Evolutionary conservation across 2,113 vertebrate species (phyloP).

Genomic region (human): DNA sequence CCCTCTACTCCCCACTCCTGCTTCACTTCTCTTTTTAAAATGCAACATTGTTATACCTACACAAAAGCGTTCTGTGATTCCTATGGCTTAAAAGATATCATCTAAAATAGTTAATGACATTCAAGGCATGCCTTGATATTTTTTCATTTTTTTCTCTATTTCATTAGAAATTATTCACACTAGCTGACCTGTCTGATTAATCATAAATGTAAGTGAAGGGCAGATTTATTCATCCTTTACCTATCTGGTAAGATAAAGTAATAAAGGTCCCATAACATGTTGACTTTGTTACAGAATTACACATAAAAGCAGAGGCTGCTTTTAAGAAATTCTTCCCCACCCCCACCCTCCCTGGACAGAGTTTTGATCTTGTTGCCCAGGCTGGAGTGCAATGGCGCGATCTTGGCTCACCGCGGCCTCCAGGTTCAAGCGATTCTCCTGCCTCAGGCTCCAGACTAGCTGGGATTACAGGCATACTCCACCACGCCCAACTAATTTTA

Average conservation of each 20-base stretch:
- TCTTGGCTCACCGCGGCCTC: too few relatives aligned
- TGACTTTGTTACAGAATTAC: slow-evolving; percentile 3
- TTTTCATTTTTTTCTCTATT: not conserved
- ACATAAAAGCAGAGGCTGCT: not conserved
- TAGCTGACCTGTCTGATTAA: not conserved
- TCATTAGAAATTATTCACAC: slow-evolving; percentile 6
- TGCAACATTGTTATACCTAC: not conserved
- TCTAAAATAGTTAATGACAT: not conserved
- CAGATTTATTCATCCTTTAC: slow-evolving; percentile 15
- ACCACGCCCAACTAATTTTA: too few relatives aligned
- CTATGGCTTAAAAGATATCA: slow-evolving; percentile 26
- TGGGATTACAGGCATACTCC: too few relatives aligned
- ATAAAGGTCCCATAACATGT: not conserved
- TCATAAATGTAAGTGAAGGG: slow-evolving; percentile 17
- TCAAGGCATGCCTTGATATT: not conserved
- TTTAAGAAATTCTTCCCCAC: slow-evolving; percentile 3
- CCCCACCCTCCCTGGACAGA: too few relatives aligned
- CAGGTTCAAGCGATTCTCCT: too few relatives aligned
- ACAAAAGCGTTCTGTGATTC: not conserved
- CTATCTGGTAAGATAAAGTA: slow-evolving; percentile 8
- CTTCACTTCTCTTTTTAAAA: not conserved
- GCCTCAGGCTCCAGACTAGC: too few relatives aligned
- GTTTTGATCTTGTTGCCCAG: too few relatives aligned
- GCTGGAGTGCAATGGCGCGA: too few relatives aligned
- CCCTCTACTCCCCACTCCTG: too few relatives aligned